Evolutionary conservation across 2,888 invertebrate species (phyloP).

Genomic region (Epinotia brunnichana): DNA sequence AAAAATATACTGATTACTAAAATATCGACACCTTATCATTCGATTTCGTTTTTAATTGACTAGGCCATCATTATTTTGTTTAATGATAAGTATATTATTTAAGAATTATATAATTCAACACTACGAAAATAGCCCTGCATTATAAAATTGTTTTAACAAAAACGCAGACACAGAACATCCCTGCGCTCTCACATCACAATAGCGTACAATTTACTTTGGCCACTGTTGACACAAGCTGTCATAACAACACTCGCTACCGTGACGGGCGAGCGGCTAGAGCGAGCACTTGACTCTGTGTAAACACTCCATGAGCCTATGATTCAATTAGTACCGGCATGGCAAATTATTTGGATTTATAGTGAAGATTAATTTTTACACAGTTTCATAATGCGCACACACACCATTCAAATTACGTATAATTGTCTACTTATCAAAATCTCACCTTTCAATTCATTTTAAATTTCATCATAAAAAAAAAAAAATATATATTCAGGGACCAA

Average conservation of each 20-base stretch:
- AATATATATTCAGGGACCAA: too few relatives aligned
- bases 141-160: not conserved
- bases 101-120: too few relatives aligned
- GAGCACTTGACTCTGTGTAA: constrained; percentile 63
- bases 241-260: constrained; percentile 72
- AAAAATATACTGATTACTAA: too few relatives aligned
- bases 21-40: too few relatives aligned
- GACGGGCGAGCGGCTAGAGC: constrained; percentile 63
- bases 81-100: too few relatives aligned
- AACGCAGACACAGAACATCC: constrained; percentile 45
- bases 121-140: not conserved
- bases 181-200: constrained; percentile 58
- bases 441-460: too few relatives aligned
- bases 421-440: too few relatives aligned
- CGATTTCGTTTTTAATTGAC: too few relatives aligned
- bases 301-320: constrained; percentile 54
- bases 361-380: not conserved
- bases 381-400: not conserved
- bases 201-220: constrained; percentile 62
- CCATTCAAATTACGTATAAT: too few relatives aligned
- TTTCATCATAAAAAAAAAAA: too few relatives aligned
- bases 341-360: constrained; percentile 9
- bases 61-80: too few relatives aligned
- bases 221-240: constrained; percentile 70
- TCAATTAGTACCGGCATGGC: constrained; percentile 31